These are phyloP conservation scores for Grantiella picta DNA, from an alignment of 2,113 vertebrate genomes.

Conservation along the genomic window DNA sequence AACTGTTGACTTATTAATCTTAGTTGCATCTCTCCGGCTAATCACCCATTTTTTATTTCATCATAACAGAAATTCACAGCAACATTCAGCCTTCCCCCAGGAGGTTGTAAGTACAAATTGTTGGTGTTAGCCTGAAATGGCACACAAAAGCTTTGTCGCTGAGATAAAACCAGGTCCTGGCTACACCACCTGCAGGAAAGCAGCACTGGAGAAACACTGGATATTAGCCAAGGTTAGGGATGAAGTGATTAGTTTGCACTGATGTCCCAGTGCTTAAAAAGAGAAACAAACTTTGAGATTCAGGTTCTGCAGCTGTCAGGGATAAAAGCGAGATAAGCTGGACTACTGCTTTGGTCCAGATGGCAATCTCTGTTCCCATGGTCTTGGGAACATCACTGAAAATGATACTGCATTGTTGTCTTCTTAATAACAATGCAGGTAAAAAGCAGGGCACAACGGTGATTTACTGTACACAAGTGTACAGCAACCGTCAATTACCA, in stretches of 20 bases:
- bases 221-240: background rate
- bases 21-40: background rate
- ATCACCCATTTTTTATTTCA: background rate
- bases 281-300: slow-evolving; percentile 19
- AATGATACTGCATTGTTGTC: background rate
- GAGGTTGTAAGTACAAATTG: background rate
- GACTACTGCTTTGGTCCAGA: background rate
- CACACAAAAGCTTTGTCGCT: background rate
- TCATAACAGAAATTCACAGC: background rate
- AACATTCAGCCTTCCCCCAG: background rate
- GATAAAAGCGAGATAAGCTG: background rate
- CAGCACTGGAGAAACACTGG: background rate
- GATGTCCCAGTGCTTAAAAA: background rate
- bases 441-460: background rate
- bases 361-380: background rate
- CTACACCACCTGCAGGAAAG: background rate
- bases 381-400: background rate
- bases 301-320: background rate
- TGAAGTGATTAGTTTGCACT: background rate
- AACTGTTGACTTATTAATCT: background rate
- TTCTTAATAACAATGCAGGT: background rate
- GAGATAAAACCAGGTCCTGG: slow-evolving; percentile 3
- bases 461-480: background rate
- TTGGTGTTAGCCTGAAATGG: background rate
- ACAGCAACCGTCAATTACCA: background rate